Percentiles rank a stretch among this genome's conserved stretches.
These are phyloP conservation scores for Zosterops hypoxanthus DNA, from an alignment of 2,113 vertebrate genomes.

Conservation along the genomic window DNA sequence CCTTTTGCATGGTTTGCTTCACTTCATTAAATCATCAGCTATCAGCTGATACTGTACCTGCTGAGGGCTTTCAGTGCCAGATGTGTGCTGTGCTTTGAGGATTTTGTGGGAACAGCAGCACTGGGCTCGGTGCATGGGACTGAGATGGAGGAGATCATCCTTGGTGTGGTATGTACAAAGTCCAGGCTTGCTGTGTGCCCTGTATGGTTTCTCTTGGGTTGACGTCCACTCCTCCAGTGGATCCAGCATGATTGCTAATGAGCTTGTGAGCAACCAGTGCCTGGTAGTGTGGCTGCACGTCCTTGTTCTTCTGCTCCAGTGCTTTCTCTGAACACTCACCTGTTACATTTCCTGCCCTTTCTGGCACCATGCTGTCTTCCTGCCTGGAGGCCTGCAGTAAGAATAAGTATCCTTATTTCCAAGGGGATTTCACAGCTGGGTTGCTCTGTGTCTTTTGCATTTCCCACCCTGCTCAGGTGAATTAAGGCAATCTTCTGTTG, in stretches of 20 bases:
- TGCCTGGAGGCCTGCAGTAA: not conserved
- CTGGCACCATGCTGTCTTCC: not conserved
- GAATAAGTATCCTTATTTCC: not conserved
- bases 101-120: not conserved
- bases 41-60: not conserved
- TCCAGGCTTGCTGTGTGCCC: not conserved
- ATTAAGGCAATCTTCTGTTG: not conserved
- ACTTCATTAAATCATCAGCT: not conserved
- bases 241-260: accelerated
- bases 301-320: not conserved
- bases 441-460: not conserved
- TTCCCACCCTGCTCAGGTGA: not conserved
- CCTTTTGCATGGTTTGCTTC: not conserved
- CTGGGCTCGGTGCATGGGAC: not conserved
- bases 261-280: not conserved
- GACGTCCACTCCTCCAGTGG: accelerated
- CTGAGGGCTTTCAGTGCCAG: not conserved
- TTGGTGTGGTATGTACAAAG: not conserved
- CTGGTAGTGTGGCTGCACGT: not conserved
- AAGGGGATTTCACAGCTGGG: not conserved
- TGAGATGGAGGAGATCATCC: accelerated
- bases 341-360: not conserved
- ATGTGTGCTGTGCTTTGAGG: not conserved
- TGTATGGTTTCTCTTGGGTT: not conserved
- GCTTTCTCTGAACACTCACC: not conserved